Evolutionary conservation across 2,113 vertebrate species (phyloP).

Genomic region (Amblyornis subalaris): DNA sequence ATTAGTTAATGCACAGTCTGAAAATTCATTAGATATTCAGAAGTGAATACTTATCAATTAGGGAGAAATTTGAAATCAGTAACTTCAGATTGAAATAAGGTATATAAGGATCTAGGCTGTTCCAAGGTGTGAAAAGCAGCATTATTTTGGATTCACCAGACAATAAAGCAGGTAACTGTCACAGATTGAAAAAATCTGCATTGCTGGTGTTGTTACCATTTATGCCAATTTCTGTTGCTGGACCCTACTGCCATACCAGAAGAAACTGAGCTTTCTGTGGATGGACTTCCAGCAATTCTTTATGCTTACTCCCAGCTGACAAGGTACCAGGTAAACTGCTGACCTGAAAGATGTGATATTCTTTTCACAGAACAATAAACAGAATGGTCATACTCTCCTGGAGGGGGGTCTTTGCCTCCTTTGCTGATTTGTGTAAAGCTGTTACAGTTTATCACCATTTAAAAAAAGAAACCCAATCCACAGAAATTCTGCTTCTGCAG

Average conservation of each 20-base stretch:
- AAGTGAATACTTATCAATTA: background rate
- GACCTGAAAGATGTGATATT: background rate
- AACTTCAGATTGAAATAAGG: background rate
- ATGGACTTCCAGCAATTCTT: background rate
- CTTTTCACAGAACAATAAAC: background rate
- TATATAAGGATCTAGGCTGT: background rate
- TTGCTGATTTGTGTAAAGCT: background rate
- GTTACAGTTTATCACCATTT: background rate
- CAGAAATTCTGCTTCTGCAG: background rate
- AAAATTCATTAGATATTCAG: background rate
- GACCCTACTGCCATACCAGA: background rate
- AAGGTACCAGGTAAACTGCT: background rate
- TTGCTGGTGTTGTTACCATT: background rate
- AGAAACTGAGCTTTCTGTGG: background rate
- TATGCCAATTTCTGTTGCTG: background rate
- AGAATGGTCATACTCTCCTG: background rate
- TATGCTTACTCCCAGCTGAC: background rate
- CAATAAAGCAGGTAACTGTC: background rate
- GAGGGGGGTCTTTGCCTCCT: background rate
- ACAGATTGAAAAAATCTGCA: background rate
- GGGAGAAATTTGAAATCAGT: background rate
- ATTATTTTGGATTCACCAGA: background rate
- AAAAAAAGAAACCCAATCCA: background rate
- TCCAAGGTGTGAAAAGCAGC: background rate
- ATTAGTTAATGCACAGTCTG: background rate